Base-by-base conservation (phyloP, 1,140 invertebrate genomes). In the Drosophila novamexicana region DNA sequence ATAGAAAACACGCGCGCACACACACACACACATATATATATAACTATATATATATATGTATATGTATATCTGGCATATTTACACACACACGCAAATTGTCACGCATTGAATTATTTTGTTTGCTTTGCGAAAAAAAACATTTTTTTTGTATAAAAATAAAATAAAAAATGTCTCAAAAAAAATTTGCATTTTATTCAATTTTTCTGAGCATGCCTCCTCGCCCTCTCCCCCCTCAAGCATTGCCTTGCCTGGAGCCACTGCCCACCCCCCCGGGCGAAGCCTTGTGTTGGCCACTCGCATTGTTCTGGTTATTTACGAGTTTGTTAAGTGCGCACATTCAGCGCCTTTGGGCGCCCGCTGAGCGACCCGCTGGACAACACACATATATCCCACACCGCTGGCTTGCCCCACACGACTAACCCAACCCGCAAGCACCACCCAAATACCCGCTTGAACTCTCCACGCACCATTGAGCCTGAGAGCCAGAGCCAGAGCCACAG, bases 141-240 rank as follows among this genome's bases (percentile, higher is more conserved):
- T 14, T 14, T 14, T 14, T 14, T 14, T 22, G 22, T 22, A 22
- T 22, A 22, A 22, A 22, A 22, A 22, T 22, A 22, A 22, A 14
- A 56, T 37, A 53, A 66, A 58, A 66, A 75, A 70, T 54, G 44
- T 18, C 14, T n/a, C 42, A 68, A 63, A 76, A 73, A 86, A 72
- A 78, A 68, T 57, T 67, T 89, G 85, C 80, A 89, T 89, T 89
- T 88, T 88, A 82, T 88, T 89, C 84, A 89, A 89, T 89, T 84
- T 89, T 72, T 67, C 22, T 65, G 49, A 49, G 53, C 77, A 16
- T 34, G 37, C n/a, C 37, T 39, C 18, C n/a, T 8, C 39, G 29
- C 44, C 18, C 34, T 1, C 9, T 6, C 18, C 16, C 6, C 32
- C 37, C 44, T 9, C 22, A 0, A 29, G 4, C 22, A 5, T 0